These are phyloP conservation scores for Alosa sapidissima DNA, from an alignment of 2,797 vertebrate species.

Conservation along the genomic window DNA sequence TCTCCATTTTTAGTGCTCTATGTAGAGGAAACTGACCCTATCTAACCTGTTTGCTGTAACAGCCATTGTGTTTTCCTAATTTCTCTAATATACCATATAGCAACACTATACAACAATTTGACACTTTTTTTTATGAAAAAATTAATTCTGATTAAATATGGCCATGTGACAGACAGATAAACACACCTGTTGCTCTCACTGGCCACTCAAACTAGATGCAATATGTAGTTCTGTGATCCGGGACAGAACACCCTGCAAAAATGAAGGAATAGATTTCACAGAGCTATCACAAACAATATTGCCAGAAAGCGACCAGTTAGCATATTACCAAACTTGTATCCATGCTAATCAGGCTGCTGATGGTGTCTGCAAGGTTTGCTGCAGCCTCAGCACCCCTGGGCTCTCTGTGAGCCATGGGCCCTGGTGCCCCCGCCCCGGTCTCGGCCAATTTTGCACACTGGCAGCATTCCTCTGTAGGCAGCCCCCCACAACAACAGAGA, in stretches of 20 bases:
- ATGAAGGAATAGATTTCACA: too few relatives aligned
- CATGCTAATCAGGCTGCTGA: too few relatives aligned
- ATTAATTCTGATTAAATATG: too few relatives aligned
- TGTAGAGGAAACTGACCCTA: neutral
- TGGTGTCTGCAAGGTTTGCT: neutral
- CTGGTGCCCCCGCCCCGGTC: neutral
- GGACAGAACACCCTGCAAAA: too few relatives aligned
- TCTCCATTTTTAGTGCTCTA: neutral
- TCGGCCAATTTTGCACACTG: neutral
- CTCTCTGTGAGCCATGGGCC: neutral
- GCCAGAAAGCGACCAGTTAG: too few relatives aligned
- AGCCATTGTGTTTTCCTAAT: neutral
- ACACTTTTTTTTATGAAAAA: too few relatives aligned
- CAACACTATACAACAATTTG: neutral
- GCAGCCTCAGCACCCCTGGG: conserved; percentile 18
- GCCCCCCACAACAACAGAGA: neutral
- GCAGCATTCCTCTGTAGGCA: conserved; percentile 27
- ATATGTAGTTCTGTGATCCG: too few relatives aligned
- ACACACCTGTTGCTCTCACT: too few relatives aligned
- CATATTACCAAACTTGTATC: too few relatives aligned
- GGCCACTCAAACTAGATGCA: too few relatives aligned
- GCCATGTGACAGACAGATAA: too few relatives aligned
- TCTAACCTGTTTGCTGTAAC: neutral
- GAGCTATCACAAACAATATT: too few relatives aligned
- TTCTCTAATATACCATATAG: neutral